These are phyloP conservation scores for Dynastes maya DNA, from an alignment of 2,888 invertebrate genomes.

Conservation along the genomic window DNA sequence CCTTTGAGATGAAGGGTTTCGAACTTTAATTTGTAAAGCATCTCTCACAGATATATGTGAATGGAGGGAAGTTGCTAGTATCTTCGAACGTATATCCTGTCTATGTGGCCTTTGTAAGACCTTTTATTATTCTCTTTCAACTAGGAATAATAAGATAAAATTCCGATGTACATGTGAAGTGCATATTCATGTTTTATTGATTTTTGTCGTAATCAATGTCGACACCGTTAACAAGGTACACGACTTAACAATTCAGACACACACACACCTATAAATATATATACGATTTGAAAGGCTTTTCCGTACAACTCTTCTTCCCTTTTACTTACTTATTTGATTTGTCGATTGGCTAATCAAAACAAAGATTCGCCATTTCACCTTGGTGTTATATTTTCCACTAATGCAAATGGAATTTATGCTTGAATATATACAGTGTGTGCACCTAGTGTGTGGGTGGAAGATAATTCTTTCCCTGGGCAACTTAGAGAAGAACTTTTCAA, in stretches of 20 bases:
- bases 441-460: too few relatives aligned
- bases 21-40: too few relatives aligned
- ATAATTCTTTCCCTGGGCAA: too few relatives aligned
- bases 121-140: conserved; percentile 33
- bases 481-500: too few relatives aligned
- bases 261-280: conserved; percentile 4
- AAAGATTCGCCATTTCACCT: conserved; percentile 52
- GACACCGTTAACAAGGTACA: conserved; percentile 41
- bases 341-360: conserved; percentile 48
- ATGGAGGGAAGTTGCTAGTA: too few relatives aligned
- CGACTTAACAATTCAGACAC: conserved; percentile 25
- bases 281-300: conserved; percentile 39
- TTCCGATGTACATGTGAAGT: conserved; percentile 57
- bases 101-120: conserved; percentile 21
- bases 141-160: conserved; percentile 54
- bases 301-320: conserved; percentile 26
- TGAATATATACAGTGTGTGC: background rate
- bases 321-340: conserved; percentile 49
- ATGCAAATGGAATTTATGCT: conserved; percentile 46
- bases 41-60: too few relatives aligned
- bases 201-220: conserved; percentile 57
- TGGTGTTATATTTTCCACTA: conserved; percentile 53
- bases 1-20: too few relatives aligned
- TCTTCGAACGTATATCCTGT: background rate
- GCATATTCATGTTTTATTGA: conserved; percentile 60